These are phyloP conservation scores for Autographa gamma DNA, from an alignment of 2,888 invertebrate species.

Conservation along the genomic window DNA sequence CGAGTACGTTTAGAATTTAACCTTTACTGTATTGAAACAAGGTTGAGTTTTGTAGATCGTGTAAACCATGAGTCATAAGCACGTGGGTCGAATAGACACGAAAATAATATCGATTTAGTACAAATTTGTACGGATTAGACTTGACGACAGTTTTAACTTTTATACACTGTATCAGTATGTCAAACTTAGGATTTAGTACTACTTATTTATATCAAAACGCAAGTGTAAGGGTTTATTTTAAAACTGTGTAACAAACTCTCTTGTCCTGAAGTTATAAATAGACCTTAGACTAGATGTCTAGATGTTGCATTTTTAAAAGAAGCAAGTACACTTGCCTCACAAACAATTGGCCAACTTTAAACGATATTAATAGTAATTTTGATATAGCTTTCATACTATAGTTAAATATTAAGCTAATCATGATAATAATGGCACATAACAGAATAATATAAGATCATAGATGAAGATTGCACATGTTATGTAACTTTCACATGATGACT, in stretches of 20 bases:
- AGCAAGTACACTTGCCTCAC: slow-evolving; percentile 38
- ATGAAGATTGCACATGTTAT: slow-evolving; percentile 86
- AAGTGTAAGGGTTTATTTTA: slow-evolving; percentile 46
- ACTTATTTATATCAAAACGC: slow-evolving; percentile 54
- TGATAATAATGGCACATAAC: slow-evolving; percentile 74
- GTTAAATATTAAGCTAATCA: slow-evolving; percentile 70
- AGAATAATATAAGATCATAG: slow-evolving; percentile 74
- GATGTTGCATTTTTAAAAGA: slow-evolving; percentile 13
- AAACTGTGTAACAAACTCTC: slow-evolving; percentile 24
- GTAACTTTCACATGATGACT: slow-evolving; percentile 83
- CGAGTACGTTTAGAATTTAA: slow-evolving; percentile 56
- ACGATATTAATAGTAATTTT: slow-evolving; percentile 57
- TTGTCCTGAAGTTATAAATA: background rate
- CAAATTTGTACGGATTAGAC: slow-evolving; percentile 66
- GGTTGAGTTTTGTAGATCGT: slow-evolving; percentile 64
- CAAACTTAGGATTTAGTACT: slow-evolving; percentile 47
- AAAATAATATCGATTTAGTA: slow-evolving; percentile 77
- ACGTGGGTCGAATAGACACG: slow-evolving; percentile 73
- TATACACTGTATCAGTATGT: slow-evolving; percentile 50
- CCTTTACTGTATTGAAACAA: slow-evolving; percentile 63
- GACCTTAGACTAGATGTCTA: background rate
- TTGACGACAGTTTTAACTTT: slow-evolving; percentile 53
- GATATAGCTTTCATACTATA: slow-evolving; percentile 72
- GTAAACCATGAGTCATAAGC: slow-evolving; percentile 72
- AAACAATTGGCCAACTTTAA: slow-evolving; percentile 58